Base-by-base conservation (phyloP, 2,797 vertebrate genomes). In the Acipenser ruthenus region DNA sequence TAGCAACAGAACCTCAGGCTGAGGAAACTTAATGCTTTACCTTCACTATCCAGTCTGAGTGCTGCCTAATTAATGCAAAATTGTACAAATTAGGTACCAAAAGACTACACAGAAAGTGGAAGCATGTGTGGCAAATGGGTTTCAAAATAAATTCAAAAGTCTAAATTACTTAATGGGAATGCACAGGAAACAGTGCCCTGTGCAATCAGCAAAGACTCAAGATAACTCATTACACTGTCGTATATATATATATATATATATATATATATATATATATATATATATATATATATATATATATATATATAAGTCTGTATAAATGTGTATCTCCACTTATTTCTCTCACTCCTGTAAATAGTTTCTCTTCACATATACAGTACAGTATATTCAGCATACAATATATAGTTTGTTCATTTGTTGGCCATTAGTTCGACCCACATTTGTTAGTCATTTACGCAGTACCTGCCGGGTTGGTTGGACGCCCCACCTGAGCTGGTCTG, bases 1-100 rank as follows among this genome's bases (percentile, higher is more conserved):
- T 89, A 90, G 93, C 89, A 92, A 93, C 90, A 80, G 72, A 88
- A 79, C 81, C 86, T 78, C 70, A 60, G 85, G 78, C 79, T 73
- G 77, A 75, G 78, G 83, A 82, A 86, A 86, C 79, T 83, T 79
- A 87, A 82, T 75, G 73, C 82, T 85, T 88, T 87, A 87, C 86
- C 84, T 86, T 68, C 77, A 77, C 77, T 78, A 79, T 76, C 75
- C 79, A 86, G 84, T 80, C 80, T 78, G 77, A 86, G 82, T 73
- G 68, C 74, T 70, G 79, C 81, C 77, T 81, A 82, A 87, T 87
- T 88, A 91, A 86, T 82, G 85, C 76, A 70, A 83, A 88, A 83
- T 83, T 83, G 84, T 81, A 79, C 58, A 66, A 83, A 82, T 81
- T 79, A 86, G 85, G 79, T 75, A 65, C 59, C 68, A 67, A 51